Conservation (phyloP, 2,797 vertebrate genomes). For the Spinus pinus region DNA sequence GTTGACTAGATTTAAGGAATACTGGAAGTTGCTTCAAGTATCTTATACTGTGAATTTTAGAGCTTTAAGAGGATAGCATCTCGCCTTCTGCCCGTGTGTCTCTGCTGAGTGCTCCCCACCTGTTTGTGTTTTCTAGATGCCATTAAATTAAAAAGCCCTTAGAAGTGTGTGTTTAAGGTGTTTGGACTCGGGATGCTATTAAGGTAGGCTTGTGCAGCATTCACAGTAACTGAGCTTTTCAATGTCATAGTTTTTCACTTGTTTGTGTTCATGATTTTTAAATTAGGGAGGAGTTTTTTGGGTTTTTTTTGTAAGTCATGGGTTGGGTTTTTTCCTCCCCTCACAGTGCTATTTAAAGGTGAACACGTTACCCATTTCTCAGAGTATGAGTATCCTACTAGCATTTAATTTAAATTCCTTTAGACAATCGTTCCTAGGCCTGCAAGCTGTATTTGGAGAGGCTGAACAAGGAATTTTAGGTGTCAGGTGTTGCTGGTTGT, state of each 20-base stretch:
- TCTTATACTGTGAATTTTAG: slow-evolving; percentile 75
- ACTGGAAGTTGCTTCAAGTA: slow-evolving; percentile 62
- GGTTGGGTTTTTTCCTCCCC: background rate
- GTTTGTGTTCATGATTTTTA: slow-evolving; percentile 53
- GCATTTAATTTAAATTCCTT: background rate
- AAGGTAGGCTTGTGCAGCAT: slow-evolving; percentile 25
- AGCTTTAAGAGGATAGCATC: slow-evolving; percentile 63
- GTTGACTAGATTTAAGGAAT: slow-evolving; percentile 60
- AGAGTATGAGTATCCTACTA: background rate
- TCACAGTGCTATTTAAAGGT: slow-evolving; percentile 41
- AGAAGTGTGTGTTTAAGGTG: slow-evolving; percentile 26
- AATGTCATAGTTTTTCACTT: slow-evolving; percentile 23
- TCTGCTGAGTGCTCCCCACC: background rate
- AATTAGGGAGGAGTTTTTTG: background rate
- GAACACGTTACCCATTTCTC: background rate
- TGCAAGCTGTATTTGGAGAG: background rate
- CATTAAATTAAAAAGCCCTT: slow-evolving; percentile 30
- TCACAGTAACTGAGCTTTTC: background rate
- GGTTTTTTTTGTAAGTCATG: background rate
- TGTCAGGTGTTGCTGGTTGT: background rate
- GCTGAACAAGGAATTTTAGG: background rate
- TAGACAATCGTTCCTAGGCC: background rate
- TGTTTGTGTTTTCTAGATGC: slow-evolving; percentile 8
- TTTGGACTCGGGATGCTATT: slow-evolving; percentile 18
- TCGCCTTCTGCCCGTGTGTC: background rate